Evolutionary conservation across 2,888 invertebrate species (phyloP), one percentile per base, ranked within the genome.

Genomic region (Lithophane leautieri): DNA sequence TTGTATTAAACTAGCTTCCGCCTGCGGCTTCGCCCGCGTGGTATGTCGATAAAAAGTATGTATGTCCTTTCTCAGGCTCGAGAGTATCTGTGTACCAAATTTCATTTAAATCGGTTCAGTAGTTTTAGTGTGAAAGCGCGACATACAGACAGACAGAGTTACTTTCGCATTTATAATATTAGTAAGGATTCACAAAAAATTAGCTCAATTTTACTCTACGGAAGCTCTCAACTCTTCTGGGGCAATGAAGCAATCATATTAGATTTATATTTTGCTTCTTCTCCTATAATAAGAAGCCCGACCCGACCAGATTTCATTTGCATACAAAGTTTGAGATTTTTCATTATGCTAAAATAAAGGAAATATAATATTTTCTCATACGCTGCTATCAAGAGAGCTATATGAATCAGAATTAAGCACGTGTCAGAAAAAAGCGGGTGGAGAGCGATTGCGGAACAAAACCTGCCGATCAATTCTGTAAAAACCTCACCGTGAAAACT

Each of bases 301-400:
- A 79, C 73, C 79, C 62, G 22, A 52, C 47, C 42, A 70, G 25
- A 83, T 70, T 73, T 70, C 54, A 68, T 81, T 83, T 83, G 44
- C 81, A 68, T 79, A 65, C 62, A 79, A 63, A 65, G 56, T 81
- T 70, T 68, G 63, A 71, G 63, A 79, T 69, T 83, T 83, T 83
- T 75, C 80, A 79, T 74, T 69, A 65, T 34, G 50, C 42, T 81
- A 70, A 74, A 79, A 69, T 16, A 58, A 61, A 75, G 52, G 60
- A 71, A 79, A 75, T 83, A 54, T 65, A 56, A 69, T 71, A 70
- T 80, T 79, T 74, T 65, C 68, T 58, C 56, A 63, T 56, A 58
- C 22, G 42, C 11, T 56, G 60, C 25, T 54, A 62, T 83, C 28
- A 65, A 65, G 61, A 58, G 56, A 61, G 61, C 16, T 40, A 42